phyloP scores from a whole-genome alignment of 23 tunicate genomes.

The Corella eumyota region DNA sequence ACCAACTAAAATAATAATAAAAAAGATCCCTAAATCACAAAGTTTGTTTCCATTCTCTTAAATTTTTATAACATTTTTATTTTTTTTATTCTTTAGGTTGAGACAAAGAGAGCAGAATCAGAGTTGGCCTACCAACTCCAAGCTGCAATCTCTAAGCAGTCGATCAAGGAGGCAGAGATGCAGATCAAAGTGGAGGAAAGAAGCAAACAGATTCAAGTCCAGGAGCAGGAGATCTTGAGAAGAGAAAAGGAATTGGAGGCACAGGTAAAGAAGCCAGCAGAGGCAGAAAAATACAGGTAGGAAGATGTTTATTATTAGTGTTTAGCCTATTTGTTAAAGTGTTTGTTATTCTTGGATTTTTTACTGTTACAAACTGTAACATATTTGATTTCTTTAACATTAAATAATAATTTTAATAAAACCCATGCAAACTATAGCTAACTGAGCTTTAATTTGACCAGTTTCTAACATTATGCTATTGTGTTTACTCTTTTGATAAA shows the following conservation, averaged over 20 bases:
- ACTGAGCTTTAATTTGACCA: too few relatives aligned
- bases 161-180: conserved; percentile 98
- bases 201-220: conserved; percentile 82
- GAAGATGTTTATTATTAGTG: neutral
- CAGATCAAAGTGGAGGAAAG: conserved; percentile 90
- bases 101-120: conserved; percentile 84
- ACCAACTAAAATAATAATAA: too few relatives aligned
- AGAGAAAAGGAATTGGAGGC: conserved; percentile 95
- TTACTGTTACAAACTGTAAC: too few relatives aligned
- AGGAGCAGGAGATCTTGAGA: conserved; percentile 94
- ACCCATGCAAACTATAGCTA: too few relatives aligned
- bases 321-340: neutral
- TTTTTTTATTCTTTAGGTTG: conserved; percentile 25
- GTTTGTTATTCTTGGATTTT: too few relatives aligned
- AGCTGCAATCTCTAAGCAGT: conserved; percentile 88
- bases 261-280: conserved; percentile 98
- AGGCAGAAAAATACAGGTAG: conserved; percentile 90
- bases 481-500: too few relatives aligned
- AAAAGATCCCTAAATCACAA: too few relatives aligned
- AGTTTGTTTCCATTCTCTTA: too few relatives aligned
- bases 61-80: too few relatives aligned
- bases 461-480: too few relatives aligned
- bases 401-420: too few relatives aligned
- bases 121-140: conserved; percentile 94
- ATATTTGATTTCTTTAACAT: too few relatives aligned